phyloP scores from a whole-genome alignment of 1,140 invertebrate genomes.

The Halesus radiatus region DNA sequence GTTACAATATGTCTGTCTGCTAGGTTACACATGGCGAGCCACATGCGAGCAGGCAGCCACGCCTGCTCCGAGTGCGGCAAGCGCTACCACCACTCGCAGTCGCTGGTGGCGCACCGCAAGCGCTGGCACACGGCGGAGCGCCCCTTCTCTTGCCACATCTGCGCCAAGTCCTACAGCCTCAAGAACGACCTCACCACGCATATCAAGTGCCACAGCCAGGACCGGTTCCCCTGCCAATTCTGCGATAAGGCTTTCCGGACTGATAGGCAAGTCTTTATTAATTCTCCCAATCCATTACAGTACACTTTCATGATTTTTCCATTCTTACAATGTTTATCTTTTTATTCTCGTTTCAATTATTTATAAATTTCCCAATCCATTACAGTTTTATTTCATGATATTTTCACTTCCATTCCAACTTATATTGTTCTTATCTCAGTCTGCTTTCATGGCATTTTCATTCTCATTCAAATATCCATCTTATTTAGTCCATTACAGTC shows the following conservation, averaged over 20 bases:
- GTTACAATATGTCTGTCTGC: not conserved
- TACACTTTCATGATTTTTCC: too few species aligned
- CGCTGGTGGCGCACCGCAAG: conserved; percentile 49
- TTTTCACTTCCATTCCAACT: too few species aligned
- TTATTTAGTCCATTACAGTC: too few species aligned
- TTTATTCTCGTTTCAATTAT: too few species aligned
- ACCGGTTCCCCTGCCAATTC: conserved; percentile 42
- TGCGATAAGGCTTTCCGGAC: conserved; percentile 54
- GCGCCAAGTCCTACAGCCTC: conserved; percentile 62
- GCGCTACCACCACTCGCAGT: conserved; percentile 53
- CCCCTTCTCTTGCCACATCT: conserved; percentile 67
- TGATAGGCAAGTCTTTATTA: conserved; percentile 37
- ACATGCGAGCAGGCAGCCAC: conserved; percentile 44
- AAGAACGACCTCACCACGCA: conserved; percentile 53
- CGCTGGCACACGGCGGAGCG: conserved; percentile 62
- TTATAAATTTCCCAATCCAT: too few species aligned
- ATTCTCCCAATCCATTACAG: not conserved
- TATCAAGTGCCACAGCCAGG: conserved; percentile 44
- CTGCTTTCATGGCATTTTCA: too few species aligned
- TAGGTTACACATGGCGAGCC: conserved; percentile 51
- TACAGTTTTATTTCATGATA: too few species aligned
- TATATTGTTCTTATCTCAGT: too few species aligned
- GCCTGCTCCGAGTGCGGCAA: conserved; percentile 53
- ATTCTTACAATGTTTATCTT: too few species aligned
- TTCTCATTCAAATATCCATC: too few species aligned